phyloP scores from a whole-genome alignment of 2,888 invertebrate species.

The Nephrocerus scutellatus region DNA sequence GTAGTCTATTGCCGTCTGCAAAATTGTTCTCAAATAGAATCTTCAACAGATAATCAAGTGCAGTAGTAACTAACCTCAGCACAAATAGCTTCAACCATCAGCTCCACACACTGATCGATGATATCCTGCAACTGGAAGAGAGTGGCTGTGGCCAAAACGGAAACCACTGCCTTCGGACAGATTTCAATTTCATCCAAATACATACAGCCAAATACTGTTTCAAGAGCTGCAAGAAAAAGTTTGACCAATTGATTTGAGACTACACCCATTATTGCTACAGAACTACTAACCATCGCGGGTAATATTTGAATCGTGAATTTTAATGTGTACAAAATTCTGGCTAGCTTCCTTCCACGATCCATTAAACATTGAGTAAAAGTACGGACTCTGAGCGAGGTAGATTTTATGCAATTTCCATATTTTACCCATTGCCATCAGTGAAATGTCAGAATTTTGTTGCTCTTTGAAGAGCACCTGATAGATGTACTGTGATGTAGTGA shows the following conservation, averaged over 20 bases:
- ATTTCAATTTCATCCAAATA: constrained; percentile 68
- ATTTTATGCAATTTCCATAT: constrained; percentile 72
- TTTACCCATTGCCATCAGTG: constrained; percentile 61
- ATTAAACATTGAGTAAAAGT: constrained; percentile 74
- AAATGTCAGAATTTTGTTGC: constrained; percentile 68
- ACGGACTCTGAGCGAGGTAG: constrained; percentile 72
- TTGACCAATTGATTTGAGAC: constrained; percentile 5
- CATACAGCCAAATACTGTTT: constrained; percentile 66
- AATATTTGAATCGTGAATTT: constrained; percentile 65
- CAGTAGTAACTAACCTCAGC: constrained; percentile 48
- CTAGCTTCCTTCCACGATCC: constrained; percentile 69
- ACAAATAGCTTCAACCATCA: constrained; percentile 70
- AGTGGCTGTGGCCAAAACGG: constrained; percentile 65
- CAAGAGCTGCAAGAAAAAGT: constrained; percentile 52
- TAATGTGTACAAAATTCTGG: constrained; percentile 58
- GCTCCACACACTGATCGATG: constrained; percentile 64
- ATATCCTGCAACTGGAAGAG: constrained; percentile 66
- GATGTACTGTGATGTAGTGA: constrained; percentile 70
- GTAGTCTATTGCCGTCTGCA: constrained; percentile 60
- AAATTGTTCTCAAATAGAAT: too few relatives aligned
- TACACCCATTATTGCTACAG: background rate
- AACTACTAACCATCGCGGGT: constrained; percentile 55
- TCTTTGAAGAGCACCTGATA: constrained; percentile 69
- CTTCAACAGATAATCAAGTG: background rate
- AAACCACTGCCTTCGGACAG: constrained; percentile 59